Base-by-base conservation (phyloP, 2,888 invertebrate genomes). In the Abrostola triplasia region DNA sequence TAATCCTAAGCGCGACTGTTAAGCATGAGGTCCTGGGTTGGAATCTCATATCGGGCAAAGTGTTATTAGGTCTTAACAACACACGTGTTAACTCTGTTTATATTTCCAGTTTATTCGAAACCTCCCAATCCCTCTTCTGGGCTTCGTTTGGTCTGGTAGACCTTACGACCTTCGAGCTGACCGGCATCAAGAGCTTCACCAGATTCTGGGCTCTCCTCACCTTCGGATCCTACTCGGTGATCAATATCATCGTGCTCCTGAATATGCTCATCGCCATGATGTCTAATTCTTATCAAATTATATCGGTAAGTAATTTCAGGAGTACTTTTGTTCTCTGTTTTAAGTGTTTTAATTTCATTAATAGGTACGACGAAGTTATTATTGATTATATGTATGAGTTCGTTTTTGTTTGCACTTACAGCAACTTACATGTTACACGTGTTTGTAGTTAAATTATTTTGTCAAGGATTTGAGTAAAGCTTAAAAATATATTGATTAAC, bases 251-350 rank as follows among this genome's bases (percentile, higher is more conserved):
- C 80, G 99, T 99, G 0, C 95, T 99, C 36, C 96, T 99, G 70
- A 99, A 99, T 92, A 98, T 99, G 97, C 96, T 99, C 47, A 99
- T 99, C 88, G 99, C 99, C 85, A 99, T 99, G 99, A 99, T 99
- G 99, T 99, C 98, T 67, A 99, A 98, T 91, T 99, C 99, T 0
- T 99, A 99, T 92, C 99, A 99, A 93, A 98, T 98, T 70, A 99
- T 99, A 83, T 99, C 98, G 82, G 98, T 98, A 94, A 96, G 96
- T 95, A 4, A 24, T 37, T 36, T n/a, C 5, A 12, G 12, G 7
- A 6, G 12, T 1, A 9, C 5, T 10, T 40, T 40, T 10, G 9
- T 4, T 40, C 4, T 9, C 9, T 9, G 9, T 2, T 7, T 24
- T 24, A 24, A 24, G 1, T 24, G 24, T 24, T 24, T n/a, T n/a